phyloP scores from a whole-genome alignment of 2,888 invertebrate species.

The Lasioglossum pauxillum region DNA sequence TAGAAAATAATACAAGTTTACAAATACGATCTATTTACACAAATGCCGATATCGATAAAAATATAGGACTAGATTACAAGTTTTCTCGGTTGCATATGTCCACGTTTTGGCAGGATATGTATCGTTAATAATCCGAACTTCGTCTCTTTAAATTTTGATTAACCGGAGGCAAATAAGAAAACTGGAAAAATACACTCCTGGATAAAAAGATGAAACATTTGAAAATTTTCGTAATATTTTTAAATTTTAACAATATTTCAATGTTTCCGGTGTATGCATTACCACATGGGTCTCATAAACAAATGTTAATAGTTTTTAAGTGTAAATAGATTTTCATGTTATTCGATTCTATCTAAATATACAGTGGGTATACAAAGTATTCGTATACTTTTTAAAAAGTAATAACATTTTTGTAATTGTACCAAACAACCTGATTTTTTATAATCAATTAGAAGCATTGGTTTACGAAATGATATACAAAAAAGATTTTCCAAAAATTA shows the following conservation, averaged over 20 bases:
- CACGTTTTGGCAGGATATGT: background rate
- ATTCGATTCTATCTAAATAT: background rate
- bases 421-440: too few relatives aligned
- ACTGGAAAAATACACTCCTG: background rate
- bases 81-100: slow-evolving; percentile 4
- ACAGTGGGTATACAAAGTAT: too few relatives aligned
- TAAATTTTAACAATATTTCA: background rate
- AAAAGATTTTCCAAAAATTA: too few relatives aligned
- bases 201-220: background rate
- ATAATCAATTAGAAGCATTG: too few relatives aligned
- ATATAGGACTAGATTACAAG: background rate
- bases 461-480: too few relatives aligned
- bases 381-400: too few relatives aligned
- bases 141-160: background rate
- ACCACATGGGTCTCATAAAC: background rate
- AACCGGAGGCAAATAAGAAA: background rate
- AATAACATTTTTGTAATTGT: too few relatives aligned
- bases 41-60: background rate
- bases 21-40: background rate
- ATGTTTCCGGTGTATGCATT: background rate
- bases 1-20: slow-evolving; percentile 7
- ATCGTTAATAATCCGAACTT: background rate
- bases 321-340: background rate
- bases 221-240: background rate
- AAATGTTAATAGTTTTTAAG: background rate